Conservation (phyloP, 2,888 invertebrate genomes). For the Arge pagana region DNA sequence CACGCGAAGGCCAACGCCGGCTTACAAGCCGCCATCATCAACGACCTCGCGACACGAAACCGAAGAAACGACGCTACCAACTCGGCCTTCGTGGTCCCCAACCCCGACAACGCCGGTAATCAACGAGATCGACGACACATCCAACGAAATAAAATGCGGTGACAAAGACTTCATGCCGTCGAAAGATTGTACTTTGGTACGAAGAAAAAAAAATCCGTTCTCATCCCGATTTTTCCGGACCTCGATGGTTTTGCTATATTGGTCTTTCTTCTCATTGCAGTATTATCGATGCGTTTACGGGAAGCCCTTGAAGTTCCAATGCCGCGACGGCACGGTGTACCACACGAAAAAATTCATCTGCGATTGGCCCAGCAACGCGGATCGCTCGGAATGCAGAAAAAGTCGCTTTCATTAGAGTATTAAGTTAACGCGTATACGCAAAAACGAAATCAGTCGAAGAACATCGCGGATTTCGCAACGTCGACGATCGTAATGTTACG, state of each 20-base stretch:
- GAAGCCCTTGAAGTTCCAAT: constrained; percentile 72
- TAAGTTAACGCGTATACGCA: too few relatives aligned
- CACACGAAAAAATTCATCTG: constrained; percentile 73
- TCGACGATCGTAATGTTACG: too few relatives aligned
- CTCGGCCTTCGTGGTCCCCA: constrained; percentile 25
- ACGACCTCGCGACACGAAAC: constrained; percentile 35
- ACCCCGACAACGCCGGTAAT: constrained; percentile 32
- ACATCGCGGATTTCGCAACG: too few relatives aligned
- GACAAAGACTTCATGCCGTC: constrained; percentile 64
- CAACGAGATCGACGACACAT: constrained; percentile 58
- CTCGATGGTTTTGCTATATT: constrained; percentile 2
- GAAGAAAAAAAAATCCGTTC: constrained; percentile 15
- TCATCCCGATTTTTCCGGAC: neutral
- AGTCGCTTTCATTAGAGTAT: too few relatives aligned
- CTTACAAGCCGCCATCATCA: constrained; percentile 23
- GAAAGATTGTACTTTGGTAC: constrained; percentile 65
- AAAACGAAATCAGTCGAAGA: too few relatives aligned
- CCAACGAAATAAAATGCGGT: constrained; percentile 59
- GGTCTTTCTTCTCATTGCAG: constrained; percentile 59
- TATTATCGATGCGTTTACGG: constrained; percentile 87
- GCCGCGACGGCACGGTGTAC: constrained; percentile 76
- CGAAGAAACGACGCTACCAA: constrained; percentile 37
- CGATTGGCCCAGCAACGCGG: constrained; percentile 79
- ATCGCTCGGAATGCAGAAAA: constrained; percentile 65
- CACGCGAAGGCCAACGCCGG: constrained; percentile 24